phyloP scores from a whole-genome alignment of 2,797 vertebrate species.

The Helarctos malayanus region DNA sequence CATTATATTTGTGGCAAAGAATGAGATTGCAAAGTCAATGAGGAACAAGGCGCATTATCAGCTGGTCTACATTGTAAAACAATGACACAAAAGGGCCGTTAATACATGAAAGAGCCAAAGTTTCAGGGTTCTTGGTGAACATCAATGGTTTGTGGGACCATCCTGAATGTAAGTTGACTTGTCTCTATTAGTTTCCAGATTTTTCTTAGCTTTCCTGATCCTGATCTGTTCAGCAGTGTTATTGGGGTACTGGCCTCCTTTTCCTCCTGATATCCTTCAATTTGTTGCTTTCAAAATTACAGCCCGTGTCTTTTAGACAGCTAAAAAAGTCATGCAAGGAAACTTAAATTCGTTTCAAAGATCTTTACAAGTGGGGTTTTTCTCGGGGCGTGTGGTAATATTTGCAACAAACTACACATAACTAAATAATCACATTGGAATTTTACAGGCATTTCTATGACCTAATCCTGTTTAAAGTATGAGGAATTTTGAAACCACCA shows the following conservation, averaged over 20 bases:
- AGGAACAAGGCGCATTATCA: conserved; percentile 67
- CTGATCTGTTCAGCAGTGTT: neutral
- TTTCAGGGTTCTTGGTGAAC: neutral
- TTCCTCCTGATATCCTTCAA: conserved; percentile 29
- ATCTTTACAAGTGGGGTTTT: neutral
- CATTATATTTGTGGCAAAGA: conserved; percentile 78
- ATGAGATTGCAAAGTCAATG: conserved; percentile 71
- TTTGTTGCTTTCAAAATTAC: conserved; percentile 59
- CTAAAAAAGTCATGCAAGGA: neutral
- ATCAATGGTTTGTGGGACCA: neutral
- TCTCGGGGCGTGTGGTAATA: neutral
- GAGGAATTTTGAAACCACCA: conserved; percentile 70
- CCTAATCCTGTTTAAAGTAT: conserved; percentile 69
- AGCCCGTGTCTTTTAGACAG: conserved; percentile 29
- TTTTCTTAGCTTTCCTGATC: neutral
- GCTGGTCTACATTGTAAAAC: conserved; percentile 64
- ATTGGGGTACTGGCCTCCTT: neutral
- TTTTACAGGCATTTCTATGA: conserved; percentile 72
- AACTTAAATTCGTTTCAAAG: neutral
- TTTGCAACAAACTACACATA: conserved; percentile 25
- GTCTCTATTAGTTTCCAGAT: neutral
- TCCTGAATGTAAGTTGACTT: neutral
- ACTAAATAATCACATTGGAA: conserved; percentile 51
- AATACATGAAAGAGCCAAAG: conserved; percentile 48
- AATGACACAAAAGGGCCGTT: conserved; percentile 57